A percentile compares a stretch with the other conserved stretches of the same genome.
These are phyloP conservation scores for Phalacrocorax pelagicus DNA, from an alignment of 2,113 vertebrate species.

Conservation along the genomic window DNA sequence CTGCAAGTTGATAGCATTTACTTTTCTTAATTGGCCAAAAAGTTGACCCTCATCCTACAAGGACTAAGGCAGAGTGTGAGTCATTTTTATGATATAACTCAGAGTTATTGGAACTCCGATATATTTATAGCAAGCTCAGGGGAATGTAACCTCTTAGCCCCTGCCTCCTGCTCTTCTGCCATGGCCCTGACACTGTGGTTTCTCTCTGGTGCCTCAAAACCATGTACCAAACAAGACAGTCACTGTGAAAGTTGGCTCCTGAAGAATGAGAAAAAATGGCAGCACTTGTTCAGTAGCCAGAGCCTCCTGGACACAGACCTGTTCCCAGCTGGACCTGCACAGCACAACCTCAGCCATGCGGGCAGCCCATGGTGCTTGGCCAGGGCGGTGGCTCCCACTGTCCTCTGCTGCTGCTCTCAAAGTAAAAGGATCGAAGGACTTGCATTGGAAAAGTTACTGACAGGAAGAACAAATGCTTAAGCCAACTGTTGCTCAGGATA, in stretches of 20 bases:
- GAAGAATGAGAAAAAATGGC: neutral
- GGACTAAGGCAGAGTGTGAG: neutral
- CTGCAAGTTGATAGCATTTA: neutral
- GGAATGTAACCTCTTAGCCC: neutral
- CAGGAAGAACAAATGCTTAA: neutral
- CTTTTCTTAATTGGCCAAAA: slow-evolving; percentile 13
- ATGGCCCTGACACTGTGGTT: neutral
- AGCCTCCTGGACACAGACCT: neutral
- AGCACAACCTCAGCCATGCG: rapidly evolving
- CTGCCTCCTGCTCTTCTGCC: neutral
- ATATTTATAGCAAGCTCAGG: neutral
- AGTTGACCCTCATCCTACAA: neutral
- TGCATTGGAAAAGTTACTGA: neutral
- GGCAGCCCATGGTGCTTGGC: neutral
- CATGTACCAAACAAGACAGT: neutral
- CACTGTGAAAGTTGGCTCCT: neutral
- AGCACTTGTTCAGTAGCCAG: neutral
- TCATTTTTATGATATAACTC: neutral
- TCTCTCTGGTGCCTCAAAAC: neutral
- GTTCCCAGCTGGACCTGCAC: rapidly evolving
- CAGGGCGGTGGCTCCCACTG: rapidly evolving
- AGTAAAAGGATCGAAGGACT: neutral
- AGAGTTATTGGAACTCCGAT: neutral
- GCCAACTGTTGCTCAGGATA: neutral
- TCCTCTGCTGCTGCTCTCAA: neutral